Evolutionary conservation across 2,888 invertebrate genomes (phyloP), one percentile per base, ranked within the genome.

Genomic region (Aphelenchoides bicaudatus): DNA sequence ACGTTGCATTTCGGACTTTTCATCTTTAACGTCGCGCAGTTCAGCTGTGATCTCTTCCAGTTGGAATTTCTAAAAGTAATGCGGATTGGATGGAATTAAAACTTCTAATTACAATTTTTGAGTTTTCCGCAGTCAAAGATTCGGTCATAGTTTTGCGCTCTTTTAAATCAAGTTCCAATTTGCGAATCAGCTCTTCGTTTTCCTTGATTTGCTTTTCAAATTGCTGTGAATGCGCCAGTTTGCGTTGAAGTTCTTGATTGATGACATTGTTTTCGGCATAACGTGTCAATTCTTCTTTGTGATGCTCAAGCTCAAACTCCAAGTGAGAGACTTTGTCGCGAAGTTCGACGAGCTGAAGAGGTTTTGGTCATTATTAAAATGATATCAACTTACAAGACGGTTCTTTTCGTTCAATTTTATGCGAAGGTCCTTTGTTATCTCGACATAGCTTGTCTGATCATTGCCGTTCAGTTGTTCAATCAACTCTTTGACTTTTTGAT

Each of bases 241-340:
- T 51, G 38, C 37, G 16, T 51, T 51, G 38, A 16, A 51, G 2
- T 2, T 46, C 52, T 13, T 31, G 31, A 3, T 28, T 51, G 25
- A 31, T 51, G 52, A 28, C 52, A 23, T 31, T 16, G 25, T 23
- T 38, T 30, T 51, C 52, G n/a, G 52, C 52, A 39, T 51, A 51
- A n/a, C 39, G 34, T 13, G 31, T 51, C 25, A 51, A 39, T 43
- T 51, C 52, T 13, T 23, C 28, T 30, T 51, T 28, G 10, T 31
- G 23, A 8, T 51, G 10, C 1, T 21, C 13, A 8, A 51, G 21
- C 37, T 51, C 52, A 39, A 51, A 51, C 3, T 51, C 52, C 16
- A 51, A 13, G 19, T 51, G 34, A 10, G 37, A 13, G 13, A 23
- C 21, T 28, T 34, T n/a, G 37, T 51, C 52, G n/a, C 13, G 1